Conservation (phyloP, 1,140 invertebrate genomes). For the Acyrthosiphon pisum region DNA sequence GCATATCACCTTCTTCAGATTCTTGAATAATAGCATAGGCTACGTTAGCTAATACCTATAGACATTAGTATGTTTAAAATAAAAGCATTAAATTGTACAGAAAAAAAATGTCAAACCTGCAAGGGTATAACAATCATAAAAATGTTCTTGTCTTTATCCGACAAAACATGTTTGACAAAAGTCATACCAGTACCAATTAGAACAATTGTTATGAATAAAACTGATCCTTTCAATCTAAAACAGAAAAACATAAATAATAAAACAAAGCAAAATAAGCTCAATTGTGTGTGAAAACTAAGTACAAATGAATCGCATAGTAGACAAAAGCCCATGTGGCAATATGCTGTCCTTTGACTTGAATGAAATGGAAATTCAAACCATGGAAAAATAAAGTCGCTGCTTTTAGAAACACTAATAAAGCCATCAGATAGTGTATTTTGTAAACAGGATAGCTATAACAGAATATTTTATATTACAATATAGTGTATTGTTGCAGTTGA, state of each 20-base stretch:
- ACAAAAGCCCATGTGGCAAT: conserved; percentile 96
- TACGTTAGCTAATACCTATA: conserved; percentile 91
- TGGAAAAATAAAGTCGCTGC: conserved; percentile 93
- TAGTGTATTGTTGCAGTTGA: not conserved
- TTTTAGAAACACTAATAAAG: conserved; percentile 90
- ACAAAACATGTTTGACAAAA: conserved; percentile 97
- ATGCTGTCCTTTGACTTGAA: conserved; percentile 91
- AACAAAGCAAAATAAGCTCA: not conserved
- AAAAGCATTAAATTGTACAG: not conserved
- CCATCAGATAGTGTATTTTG: conserved; percentile 98
- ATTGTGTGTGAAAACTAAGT: conserved; percentile 63
- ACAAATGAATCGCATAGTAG: conserved; percentile 96
- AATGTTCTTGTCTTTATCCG: conserved; percentile 96
- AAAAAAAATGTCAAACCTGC: conserved; percentile 72
- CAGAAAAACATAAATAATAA: conserved; percentile 57
- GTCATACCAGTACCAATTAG: conserved; percentile 98
- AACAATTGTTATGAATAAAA: conserved; percentile 95
- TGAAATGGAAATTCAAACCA: conserved; percentile 96
- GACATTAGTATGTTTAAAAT: conserved; percentile 53
- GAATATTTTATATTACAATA: conserved; percentile 58
- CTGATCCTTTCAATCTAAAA: conserved; percentile 82
- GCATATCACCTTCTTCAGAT: conserved; percentile 91
- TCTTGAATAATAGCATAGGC: conserved; percentile 98
- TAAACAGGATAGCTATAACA: conserved; percentile 80
- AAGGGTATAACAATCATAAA: conserved; percentile 98